These are phyloP conservation scores for Brachypodius melanocephalos DNA, from an alignment of 2,113 vertebrate species.

Conservation along the genomic window DNA sequence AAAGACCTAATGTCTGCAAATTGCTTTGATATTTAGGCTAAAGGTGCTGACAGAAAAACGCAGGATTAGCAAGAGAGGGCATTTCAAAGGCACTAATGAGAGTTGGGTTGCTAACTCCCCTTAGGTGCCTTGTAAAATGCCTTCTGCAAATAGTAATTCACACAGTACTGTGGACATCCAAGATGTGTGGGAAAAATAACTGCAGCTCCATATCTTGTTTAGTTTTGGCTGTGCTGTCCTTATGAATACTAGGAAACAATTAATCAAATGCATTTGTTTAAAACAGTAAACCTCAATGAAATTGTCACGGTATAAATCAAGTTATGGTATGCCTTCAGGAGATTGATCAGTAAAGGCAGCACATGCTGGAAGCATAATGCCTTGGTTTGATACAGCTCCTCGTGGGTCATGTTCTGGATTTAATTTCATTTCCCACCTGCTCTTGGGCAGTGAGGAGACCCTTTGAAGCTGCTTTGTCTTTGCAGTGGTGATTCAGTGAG, in stretches of 20 bases:
- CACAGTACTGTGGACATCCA: background rate
- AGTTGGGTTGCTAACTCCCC: background rate
- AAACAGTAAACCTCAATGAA: background rate
- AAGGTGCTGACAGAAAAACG: slow-evolving; percentile 1
- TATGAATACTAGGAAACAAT: background rate
- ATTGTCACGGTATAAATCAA: background rate
- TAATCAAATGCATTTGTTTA: background rate
- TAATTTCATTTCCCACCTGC: background rate
- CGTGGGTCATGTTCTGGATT: background rate
- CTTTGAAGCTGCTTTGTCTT: background rate
- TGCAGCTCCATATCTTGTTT: background rate
- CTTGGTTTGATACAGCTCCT: background rate
- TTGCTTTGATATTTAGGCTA: slow-evolving; percentile 40
- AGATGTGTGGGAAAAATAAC: background rate
- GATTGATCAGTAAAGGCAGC: background rate
- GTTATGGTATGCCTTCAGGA: background rate
- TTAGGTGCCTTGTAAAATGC: background rate
- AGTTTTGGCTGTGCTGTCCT: background rate
- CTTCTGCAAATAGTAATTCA: background rate
- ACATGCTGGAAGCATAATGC: background rate
- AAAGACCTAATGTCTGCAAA: slow-evolving; percentile 28
- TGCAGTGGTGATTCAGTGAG: background rate
- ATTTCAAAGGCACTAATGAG: slow-evolving; percentile 29
- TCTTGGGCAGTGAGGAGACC: background rate
- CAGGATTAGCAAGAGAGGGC: background rate